Percentiles rank a stretch among this genome's conserved stretches.
These are phyloP conservation scores for Phataginus tricuspis DNA, from an alignment of 2,797 vertebrate genomes.

Conservation along the genomic window DNA sequence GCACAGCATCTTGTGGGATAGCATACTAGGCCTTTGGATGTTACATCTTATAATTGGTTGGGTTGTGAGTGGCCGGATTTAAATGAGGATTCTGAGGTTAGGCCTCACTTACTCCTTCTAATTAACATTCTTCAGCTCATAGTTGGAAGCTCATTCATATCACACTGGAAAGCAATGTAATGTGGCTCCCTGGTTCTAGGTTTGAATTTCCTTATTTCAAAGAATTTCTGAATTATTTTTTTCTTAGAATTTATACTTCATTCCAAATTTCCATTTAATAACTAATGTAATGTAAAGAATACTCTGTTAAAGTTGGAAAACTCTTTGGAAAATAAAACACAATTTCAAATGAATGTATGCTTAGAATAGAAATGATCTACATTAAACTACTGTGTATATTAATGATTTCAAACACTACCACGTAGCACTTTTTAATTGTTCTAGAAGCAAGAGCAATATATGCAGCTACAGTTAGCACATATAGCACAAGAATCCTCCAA, in stretches of 20 bases:
- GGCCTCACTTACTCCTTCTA: neutral
- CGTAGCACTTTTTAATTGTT: constrained; percentile 5
- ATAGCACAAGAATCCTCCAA: neutral
- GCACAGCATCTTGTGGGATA: neutral
- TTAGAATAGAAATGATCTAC: neutral
- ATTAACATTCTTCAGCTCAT: neutral
- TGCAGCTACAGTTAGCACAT: neutral
- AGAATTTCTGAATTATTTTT: neutral
- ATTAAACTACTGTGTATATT: neutral
- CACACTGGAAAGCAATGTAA: neutral
- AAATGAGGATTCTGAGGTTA: neutral
- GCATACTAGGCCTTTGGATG: neutral
- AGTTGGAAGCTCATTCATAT: neutral
- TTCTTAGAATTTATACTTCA: neutral
- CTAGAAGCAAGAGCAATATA: neutral
- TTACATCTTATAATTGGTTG: neutral
- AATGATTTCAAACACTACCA: constrained; percentile 41
- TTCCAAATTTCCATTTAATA: neutral
- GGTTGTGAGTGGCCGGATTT: neutral
- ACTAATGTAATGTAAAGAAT: neutral
- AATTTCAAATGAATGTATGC: neutral
- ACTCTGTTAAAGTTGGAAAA: constrained; percentile 23
- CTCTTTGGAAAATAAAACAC: neutral
- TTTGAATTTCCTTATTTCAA: neutral
- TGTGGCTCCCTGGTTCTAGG: neutral